A percentile compares a stretch with the other conserved stretches of the same genome.
These are phyloP conservation scores for Stichopus horrens DNA, from an alignment of 53 echinoderm and acorn worm genomes.

Conservation along the genomic window DNA sequence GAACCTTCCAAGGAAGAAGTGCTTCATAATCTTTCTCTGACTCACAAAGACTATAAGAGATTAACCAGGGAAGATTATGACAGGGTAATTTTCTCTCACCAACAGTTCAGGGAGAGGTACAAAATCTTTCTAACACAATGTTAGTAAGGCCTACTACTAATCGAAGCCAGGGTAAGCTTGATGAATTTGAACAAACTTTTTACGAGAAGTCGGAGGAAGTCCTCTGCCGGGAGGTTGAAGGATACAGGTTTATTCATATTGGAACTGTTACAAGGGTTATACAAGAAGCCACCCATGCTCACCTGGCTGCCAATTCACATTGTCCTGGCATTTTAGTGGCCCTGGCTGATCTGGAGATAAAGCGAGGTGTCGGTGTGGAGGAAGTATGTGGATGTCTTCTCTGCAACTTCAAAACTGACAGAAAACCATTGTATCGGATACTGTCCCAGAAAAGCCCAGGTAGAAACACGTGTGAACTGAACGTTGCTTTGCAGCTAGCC, in stretches of 20 bases:
- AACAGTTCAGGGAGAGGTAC: conserved; percentile 27
- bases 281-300: no score
- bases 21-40: background rate
- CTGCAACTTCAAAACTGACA: no score
- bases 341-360: no score
- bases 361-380: no score
- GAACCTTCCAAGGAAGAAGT: background rate
- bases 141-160: conserved; percentile 12
- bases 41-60: background rate
- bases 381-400: no score
- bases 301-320: background rate
- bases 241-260: no score
- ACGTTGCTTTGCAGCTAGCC: conserved; percentile 11
- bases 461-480: conserved; percentile 16
- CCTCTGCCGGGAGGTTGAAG: background rate
- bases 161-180: background rate
- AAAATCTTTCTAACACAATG: conserved; percentile 25
- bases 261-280: no score
- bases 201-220: background rate
- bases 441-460: conserved; percentile 1
- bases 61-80: background rate
- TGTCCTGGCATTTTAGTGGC: no score
- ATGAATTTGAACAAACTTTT: background rate
- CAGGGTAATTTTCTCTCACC: background rate
- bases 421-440: background rate